Conservation (phyloP, 2,888 invertebrate genomes). For the Oscheius sp. region DNA sequence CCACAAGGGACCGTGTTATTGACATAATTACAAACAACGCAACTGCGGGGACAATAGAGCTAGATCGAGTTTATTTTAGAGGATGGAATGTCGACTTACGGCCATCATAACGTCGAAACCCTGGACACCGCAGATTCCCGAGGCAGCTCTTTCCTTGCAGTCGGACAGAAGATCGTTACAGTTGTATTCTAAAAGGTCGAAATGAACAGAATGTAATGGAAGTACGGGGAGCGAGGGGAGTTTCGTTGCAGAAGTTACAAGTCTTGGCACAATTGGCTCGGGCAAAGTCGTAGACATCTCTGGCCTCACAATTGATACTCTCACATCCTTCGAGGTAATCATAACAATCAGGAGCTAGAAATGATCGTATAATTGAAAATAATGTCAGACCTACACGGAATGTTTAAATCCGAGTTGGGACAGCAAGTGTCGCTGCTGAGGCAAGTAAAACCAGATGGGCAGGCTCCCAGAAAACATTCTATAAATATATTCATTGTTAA, state of each 20-base stretch:
- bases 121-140: conserved; percentile 40
- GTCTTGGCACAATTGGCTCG: conserved; percentile 50
- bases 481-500: conserved; percentile 12
- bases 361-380: no score
- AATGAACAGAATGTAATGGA: no score
- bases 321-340: conserved; percentile 44
- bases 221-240: conserved; percentile 17
- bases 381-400: neutral
- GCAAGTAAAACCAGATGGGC: conserved; percentile 44
- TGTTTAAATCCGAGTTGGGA: conserved; percentile 39
- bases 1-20: conserved; percentile 44
- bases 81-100: no score
- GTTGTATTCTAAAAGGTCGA: conserved; percentile 42
- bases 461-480: conserved; percentile 52
- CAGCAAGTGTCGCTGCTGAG: conserved; percentile 44
- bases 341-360: conserved; percentile 41
- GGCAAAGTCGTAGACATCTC: conserved; percentile 49
- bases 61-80: no score
- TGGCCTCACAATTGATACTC: conserved; percentile 39
- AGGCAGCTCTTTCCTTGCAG: conserved; percentile 42
- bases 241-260: conserved; percentile 46
- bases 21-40: conserved; percentile 39
- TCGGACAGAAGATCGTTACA: conserved; percentile 49
- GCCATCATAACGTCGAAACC: conserved; percentile 50
- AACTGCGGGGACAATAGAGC: conserved; percentile 53